phyloP scores from a whole-genome alignment of 2,113 vertebrate species.

The Apus apus region DNA sequence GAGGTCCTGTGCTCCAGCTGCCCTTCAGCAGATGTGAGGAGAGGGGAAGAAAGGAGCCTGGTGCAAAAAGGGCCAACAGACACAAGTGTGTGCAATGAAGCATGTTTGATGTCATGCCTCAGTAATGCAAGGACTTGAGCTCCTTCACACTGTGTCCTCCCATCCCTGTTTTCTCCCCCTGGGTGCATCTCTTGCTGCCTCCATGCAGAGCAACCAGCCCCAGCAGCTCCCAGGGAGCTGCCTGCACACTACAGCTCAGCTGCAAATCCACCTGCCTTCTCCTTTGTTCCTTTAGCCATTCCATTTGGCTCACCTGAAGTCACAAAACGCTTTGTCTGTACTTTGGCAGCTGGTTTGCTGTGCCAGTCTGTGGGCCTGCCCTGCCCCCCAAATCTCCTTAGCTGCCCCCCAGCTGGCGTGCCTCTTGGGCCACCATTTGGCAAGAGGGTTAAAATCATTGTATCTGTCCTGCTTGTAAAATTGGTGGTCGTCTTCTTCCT shows the following conservation, averaged over 20 bases:
- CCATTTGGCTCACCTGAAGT: neutral
- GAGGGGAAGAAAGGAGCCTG: neutral
- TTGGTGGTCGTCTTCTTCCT: neutral
- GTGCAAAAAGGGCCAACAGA: neutral
- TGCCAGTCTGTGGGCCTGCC: neutral
- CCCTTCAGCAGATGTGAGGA: neutral
- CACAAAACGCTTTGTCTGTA: neutral
- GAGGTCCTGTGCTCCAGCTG: neutral
- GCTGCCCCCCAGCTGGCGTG: fast-evolving
- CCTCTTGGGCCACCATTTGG: neutral
- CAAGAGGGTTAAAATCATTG: neutral
- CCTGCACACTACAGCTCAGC: neutral
- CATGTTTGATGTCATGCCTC: neutral
- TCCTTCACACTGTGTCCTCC: neutral
- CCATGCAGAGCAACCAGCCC: neutral
- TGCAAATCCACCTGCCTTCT: neutral
- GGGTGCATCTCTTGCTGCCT: fast-evolving
- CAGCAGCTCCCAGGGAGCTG: neutral
- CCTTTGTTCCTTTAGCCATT: neutral
- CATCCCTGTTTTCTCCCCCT: neutral
- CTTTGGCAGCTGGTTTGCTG: neutral
- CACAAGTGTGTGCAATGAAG: neutral
- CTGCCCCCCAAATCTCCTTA: neutral
- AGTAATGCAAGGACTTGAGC: neutral
- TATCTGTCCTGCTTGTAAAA: neutral